Evolutionary conservation across 2,113 vertebrate species (phyloP).

Genomic region (Ceuthmochares aereus): DNA sequence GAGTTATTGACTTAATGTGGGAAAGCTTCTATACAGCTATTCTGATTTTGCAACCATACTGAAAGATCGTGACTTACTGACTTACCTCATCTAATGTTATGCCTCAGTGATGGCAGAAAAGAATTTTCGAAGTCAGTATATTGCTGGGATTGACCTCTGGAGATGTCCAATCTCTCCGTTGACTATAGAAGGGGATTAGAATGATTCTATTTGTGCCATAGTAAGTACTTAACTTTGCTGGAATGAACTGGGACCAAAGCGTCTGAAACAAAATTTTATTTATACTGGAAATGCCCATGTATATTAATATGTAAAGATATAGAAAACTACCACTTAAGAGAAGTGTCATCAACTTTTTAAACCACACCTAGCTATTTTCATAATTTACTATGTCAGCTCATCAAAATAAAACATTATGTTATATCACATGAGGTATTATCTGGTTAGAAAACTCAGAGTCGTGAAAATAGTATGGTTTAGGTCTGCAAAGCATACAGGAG

Average conservation of each 20-base stretch:
- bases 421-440: background rate
- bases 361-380: background rate
- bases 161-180: background rate
- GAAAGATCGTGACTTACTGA: background rate
- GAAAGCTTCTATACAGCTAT: background rate
- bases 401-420: background rate
- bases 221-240: background rate
- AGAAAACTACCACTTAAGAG: background rate
- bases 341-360: conserved; percentile 5
- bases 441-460: background rate
- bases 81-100: background rate
- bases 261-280: background rate
- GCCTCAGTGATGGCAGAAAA: background rate
- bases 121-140: background rate
- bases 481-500: background rate
- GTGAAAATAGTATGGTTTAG: background rate
- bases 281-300: background rate
- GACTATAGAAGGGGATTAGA: background rate
- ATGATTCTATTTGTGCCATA: background rate
- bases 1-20: background rate
- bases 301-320: conserved; percentile 12
- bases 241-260: background rate
- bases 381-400: background rate
- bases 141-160: background rate
- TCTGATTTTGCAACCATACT: background rate